A percentile compares a stretch with the other conserved stretches of the same genome.
These are phyloP conservation scores for Zoroaster sp. DNA, from an alignment of 53 echinoderm and acorn worm genomes.

Conservation along the genomic window DNA sequence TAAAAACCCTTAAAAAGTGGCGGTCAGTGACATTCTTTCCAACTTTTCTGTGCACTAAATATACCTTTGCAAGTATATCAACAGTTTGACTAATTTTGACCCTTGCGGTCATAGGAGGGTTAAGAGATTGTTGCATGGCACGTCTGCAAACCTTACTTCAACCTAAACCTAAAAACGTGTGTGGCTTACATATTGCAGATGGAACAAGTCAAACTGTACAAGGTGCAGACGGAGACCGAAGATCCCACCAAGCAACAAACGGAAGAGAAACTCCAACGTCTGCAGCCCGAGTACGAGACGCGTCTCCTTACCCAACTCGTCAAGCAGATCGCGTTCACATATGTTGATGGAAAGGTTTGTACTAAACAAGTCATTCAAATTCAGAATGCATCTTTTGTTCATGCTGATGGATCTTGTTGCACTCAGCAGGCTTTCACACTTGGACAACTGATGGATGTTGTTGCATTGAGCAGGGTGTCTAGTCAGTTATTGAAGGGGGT, in stretches of 20 bases:
- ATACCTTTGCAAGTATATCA: no score
- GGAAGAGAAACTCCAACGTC: conserved; percentile 4
- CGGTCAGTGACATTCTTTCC: not conserved
- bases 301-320: not conserved
- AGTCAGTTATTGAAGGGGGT: no score
- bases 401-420: no score
- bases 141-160: not conserved
- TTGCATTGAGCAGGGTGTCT: no score
- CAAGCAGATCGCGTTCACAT: conserved; percentile 31
- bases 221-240: conserved; percentile 39
- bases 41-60: not conserved
- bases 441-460: no score
- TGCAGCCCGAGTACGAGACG: not conserved
- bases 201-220: conserved; percentile 22
- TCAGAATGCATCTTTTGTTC: no score
- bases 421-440: no score
- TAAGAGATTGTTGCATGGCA: not conserved
- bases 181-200: not conserved
- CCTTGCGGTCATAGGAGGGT: no score
- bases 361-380: not conserved
- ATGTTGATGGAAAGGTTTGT: conserved; percentile 15
- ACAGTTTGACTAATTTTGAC: no score
- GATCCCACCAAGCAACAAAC: conserved; percentile 35
- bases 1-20: no score
- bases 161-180: not conserved